Evolutionary conservation across 1,140 invertebrate species (phyloP).

Genomic region (Eupeodes corollae): DNA sequence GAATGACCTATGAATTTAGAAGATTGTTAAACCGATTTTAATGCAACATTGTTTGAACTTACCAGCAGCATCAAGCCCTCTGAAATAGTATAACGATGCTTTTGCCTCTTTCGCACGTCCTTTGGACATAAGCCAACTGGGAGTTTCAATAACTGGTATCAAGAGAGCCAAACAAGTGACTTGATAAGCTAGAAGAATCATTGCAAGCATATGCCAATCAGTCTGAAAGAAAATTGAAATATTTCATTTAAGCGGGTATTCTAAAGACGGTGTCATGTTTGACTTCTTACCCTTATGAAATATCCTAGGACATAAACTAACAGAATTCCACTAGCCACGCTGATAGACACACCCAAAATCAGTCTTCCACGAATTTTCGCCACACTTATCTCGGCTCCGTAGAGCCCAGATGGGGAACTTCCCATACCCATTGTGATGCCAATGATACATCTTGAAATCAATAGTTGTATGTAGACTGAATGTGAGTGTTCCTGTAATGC

Average conservation of each 20-base stretch:
- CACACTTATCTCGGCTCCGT: constrained; percentile 48
- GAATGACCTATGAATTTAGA: constrained; percentile 17
- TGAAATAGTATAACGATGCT: constrained; percentile 41
- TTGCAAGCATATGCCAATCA: constrained; percentile 49
- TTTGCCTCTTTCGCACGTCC: constrained; percentile 45
- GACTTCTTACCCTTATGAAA: constrained; percentile 41
- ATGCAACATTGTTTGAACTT: constrained; percentile 14
- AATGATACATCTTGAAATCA: constrained; percentile 22
- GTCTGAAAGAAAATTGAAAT: constrained; percentile 31
- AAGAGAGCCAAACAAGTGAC: constrained; percentile 42
- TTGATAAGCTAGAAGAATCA: constrained; percentile 48
- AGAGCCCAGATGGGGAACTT: constrained; percentile 49
- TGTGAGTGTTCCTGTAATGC: constrained; percentile 8
- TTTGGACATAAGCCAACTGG: constrained; percentile 51
- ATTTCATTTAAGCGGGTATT: no score
- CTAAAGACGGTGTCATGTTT: background rate
- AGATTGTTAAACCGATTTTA: background rate
- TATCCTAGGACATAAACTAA: constrained; percentile 50
- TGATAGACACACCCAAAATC: constrained; percentile 48
- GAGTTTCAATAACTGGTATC: constrained; percentile 56
- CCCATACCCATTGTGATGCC: constrained; percentile 46
- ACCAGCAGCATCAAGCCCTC: constrained; percentile 39
- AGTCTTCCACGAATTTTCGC: constrained; percentile 44
- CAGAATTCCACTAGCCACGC: constrained; percentile 47
- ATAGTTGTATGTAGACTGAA: constrained; percentile 21